Evolutionary conservation across 1,140 invertebrate species (phyloP), one percentile per base, ranked within the genome.

Genomic region (Sarcophaga bullata): DNA sequence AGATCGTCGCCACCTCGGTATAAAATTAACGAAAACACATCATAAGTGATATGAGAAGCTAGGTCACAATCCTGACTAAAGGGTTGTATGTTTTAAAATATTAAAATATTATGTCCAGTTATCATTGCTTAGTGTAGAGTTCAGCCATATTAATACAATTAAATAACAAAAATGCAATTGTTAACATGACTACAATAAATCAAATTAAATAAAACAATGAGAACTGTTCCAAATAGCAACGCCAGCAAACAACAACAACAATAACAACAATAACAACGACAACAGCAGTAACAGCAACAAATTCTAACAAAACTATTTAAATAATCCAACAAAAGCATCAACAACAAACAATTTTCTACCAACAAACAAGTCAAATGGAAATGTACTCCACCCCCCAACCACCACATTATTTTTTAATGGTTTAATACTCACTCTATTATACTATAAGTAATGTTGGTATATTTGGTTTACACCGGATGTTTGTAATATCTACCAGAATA

Each of bases 141-240:
- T 6, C 13, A n/a, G 15, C 15, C 3, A 58, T n/a, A 58, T 58
- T 58, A 58, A 58, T 58, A 58, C 25, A 37, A 37, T 37, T 37
- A 58, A 58, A 68, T 19, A 68, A 19, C n/a, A 68, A 68, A 37
- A 37, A 25, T 25, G 17, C 58, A 68, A 68, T 68, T 68, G 17
- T 68, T 19, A 68, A 68, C 62, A 68, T 68, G 62, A 68, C n/a
- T 19, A 68, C 62, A 68, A 68, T 68, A 68, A 68, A 68, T 68
- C 62, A 68, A 68, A 68, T 68, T 68, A 68, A 68, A 68, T 68
- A 10, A 68, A 68, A 68, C 62, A 68, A 68, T 68, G 62, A 68
- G 13, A 58, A n/a, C 54, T 58, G 62, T 7, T 68, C n/a, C 62
- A 68, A 37, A 37, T 37, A 37, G 25, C 25, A 37, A 2, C 25